Conservation (phyloP, 2,113 vertebrate species). For the Onychorhynchus coronatus region DNA sequence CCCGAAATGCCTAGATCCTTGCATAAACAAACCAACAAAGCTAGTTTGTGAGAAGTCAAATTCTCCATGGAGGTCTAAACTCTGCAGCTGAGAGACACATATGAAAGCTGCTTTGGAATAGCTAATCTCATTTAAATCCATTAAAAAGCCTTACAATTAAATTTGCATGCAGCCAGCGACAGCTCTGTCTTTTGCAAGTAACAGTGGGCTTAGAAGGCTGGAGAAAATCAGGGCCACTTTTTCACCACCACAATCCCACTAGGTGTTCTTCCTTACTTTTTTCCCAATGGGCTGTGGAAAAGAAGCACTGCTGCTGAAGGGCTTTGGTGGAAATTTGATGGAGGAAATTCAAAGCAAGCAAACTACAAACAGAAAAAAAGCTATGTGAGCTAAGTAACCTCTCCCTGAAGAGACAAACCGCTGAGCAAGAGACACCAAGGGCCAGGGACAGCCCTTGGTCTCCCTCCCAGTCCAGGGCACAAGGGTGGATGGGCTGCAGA, state of each 20-base stretch:
- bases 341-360: not conserved
- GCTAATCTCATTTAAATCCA: conserved; percentile 44
- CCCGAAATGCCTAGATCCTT: not conserved
- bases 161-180: conserved; percentile 5
- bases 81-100: not conserved
- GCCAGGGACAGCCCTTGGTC: not conserved
- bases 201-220: not conserved
- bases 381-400: not conserved
- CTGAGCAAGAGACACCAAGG: not conserved
- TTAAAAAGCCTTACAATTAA: conserved; percentile 32
- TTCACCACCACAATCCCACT: not conserved
- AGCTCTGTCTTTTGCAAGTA: not conserved
- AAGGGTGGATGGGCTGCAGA: not conserved
- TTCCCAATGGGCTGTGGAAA: not conserved
- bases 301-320: not conserved
- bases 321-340: not conserved
- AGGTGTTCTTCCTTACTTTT: not conserved
- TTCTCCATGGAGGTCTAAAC: conserved; percentile 1
- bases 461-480: accelerated
- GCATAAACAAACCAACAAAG: conserved; percentile 12
- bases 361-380: not conserved
- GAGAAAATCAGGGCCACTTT: not conserved
- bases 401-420: not conserved
- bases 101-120: conserved; percentile 39
- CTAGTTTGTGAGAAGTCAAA: conserved; percentile 5